phyloP scores from a whole-genome alignment of 64 coral and sea anemone genomes.

The Astreopora myriophthalma region DNA sequence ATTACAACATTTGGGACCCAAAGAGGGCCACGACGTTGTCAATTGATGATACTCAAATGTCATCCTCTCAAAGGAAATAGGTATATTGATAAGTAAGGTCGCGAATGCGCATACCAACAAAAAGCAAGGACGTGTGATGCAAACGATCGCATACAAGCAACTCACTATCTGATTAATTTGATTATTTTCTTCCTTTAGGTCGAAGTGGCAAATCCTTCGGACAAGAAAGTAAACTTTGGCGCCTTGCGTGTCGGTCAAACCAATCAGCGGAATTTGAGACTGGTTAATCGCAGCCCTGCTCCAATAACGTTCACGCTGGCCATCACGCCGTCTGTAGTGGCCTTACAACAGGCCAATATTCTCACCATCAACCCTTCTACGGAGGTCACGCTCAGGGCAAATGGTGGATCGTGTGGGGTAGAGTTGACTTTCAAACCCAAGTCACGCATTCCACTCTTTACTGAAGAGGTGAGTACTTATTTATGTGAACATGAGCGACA shows the following conservation, averaged over 20 bases:
- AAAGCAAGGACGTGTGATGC: too few species aligned
- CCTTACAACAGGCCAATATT: constrained; percentile 83
- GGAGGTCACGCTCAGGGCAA: constrained; percentile 81
- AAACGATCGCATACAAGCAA: too few species aligned
- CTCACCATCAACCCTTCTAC: constrained; percentile 79
- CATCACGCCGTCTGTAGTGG: constrained; percentile 83
- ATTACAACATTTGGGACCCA: too few species aligned
- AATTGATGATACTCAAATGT: too few species aligned
- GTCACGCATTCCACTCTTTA: constrained; percentile 90
- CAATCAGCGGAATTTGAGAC: constrained; percentile 69
- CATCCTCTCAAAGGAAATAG: too few species aligned
- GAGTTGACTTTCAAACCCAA: constrained; percentile 90
- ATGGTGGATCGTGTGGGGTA: constrained; percentile 78
- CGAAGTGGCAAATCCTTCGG: constrained; percentile 81
- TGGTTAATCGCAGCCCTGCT: constrained; percentile 93
- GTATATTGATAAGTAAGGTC: too few species aligned
- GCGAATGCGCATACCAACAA: too few species aligned
- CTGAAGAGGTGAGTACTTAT: constrained; percentile 76
- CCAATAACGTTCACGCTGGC: constrained; percentile 89
- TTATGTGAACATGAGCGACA: too few species aligned
- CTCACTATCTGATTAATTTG: too few species aligned
- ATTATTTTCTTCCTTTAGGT: constrained; percentile 45
- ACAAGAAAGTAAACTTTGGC: constrained; percentile 89
- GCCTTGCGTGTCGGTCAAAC: constrained; percentile 91
- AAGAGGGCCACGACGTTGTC: too few species aligned